A percentile compares a stretch with the other conserved stretches of the same genome.
Conservation (phyloP, 92 coral and sea anemone species). For the Pocillopora grandis region DNA sequence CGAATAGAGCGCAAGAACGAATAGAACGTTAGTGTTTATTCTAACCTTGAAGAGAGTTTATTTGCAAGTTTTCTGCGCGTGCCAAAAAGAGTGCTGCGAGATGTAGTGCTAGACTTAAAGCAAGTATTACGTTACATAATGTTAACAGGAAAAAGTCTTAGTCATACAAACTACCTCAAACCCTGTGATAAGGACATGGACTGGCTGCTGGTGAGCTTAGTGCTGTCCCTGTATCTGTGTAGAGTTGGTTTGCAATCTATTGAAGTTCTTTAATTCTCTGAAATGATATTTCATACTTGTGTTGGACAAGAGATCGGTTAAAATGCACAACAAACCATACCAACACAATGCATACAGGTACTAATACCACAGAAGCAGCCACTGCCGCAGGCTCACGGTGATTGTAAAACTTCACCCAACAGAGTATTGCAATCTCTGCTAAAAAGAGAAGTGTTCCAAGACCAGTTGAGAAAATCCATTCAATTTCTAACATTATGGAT, state of each 20-base stretch:
- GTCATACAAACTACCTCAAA: background rate
- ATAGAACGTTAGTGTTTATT: too few relatives aligned
- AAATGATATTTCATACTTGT: constrained; percentile 87
- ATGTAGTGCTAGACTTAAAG: too few relatives aligned
- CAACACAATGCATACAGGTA: constrained; percentile 88
- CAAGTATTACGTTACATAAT: too few relatives aligned
- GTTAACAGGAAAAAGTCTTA: too few relatives aligned
- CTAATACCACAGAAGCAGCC: constrained; percentile 83
- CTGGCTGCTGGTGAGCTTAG: constrained; percentile 50
- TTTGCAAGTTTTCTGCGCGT: too few relatives aligned
- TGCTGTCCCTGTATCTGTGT: background rate
- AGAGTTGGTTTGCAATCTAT: constrained; percentile 83
- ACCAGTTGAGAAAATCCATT: constrained; percentile 99
- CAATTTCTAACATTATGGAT: constrained; percentile 49
- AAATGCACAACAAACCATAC: constrained; percentile 90
- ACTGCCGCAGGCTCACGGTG: constrained; percentile 80
- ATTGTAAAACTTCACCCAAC: constrained; percentile 94
- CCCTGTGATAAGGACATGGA: constrained; percentile 48
- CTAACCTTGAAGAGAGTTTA: too few relatives aligned
- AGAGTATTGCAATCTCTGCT: constrained; percentile 93
- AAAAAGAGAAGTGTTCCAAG: constrained; percentile 92
- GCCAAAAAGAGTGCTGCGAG: too few relatives aligned
- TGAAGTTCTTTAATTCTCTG: constrained; percentile 95
- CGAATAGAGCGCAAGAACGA: too few relatives aligned
- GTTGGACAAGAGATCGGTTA: constrained; percentile 87